A percentile compares a stretch with the other conserved stretches of the same genome.
phyloP scores from a whole-genome alignment of 2,113 vertebrate species.

The Argyrosomus japonicus region DNA sequence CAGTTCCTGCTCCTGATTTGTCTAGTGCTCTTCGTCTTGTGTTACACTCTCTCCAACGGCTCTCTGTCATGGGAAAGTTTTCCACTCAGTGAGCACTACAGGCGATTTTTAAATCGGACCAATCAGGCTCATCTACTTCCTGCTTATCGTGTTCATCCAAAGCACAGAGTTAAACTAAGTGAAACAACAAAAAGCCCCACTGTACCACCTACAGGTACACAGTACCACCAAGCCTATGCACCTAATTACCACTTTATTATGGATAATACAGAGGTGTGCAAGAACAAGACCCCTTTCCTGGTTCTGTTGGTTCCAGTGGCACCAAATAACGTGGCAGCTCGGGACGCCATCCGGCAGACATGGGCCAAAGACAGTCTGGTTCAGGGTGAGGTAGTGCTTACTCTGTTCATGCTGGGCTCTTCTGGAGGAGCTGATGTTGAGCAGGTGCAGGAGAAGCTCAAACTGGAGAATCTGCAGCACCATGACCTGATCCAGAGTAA shows the following conservation, averaged over 20 bases:
- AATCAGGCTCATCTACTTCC: rapidly evolving
- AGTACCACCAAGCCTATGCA: conserved; percentile 69
- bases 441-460: conserved; percentile 44
- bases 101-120: background rate
- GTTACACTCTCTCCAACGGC: background rate
- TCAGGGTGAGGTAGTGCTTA: conserved; percentile 65
- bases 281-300: conserved; percentile 76
- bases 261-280: conserved; percentile 77
- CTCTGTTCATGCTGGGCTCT: conserved; percentile 79
- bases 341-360: conserved; percentile 81
- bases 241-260: conserved; percentile 81
- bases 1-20: conserved; percentile 33
- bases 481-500: conserved; percentile 85
- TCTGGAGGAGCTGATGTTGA: background rate
- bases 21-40: background rate
- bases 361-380: conserved; percentile 80
- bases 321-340: conserved; percentile 42
- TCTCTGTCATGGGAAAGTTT: background rate
- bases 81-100: background rate
- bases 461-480: conserved; percentile 76
- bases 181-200: background rate
- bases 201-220: background rate
- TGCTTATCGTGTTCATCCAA: background rate
- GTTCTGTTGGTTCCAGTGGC: conserved; percentile 83
- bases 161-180: background rate